Evolutionary conservation across 2,888 invertebrate genomes (phyloP), one percentile per base, ranked within the genome.

Genomic region (Caradrina clavipalpis): DNA sequence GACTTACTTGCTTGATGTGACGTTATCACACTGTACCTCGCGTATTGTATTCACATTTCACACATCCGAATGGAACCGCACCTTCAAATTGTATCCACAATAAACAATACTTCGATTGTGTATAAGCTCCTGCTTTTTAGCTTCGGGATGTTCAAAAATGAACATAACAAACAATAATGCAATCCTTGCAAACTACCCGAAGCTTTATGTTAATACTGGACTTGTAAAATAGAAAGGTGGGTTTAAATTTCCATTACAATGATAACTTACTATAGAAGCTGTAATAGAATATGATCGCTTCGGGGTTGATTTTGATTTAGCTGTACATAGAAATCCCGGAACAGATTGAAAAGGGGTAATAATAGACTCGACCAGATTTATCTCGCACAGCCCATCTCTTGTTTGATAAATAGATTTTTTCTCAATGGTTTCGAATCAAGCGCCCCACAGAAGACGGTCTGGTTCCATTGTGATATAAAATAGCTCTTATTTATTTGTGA

Each of bases 381-480:
- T 95, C 94, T 93, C 87, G 83, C 72, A 72, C 85, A 90, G 86
- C 93, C 93, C 93, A 95, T 95, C 95, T 92, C 88, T 88, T 88
- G 88, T 92, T 92, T 93, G 94, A 94, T 93, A 93, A 93, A 95
- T 93, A 93, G 88, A 88, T 91, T 94, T 95, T 93, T 94, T 93
- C 88, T 88, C 87, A 89, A 88, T 90, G 88, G 87, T 87, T 89
- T 88, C 87, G 89, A 91, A 92, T 92, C 91, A 90, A 90, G 88
- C 88, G 87, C 82, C 82, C 84, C 85, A 88, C 87, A 87, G 87
- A 87, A 88, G 89, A 87, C 85, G 89, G 88, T 87, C 87, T 90
- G 87, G 87, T 90, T 85, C 91, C 86, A 93, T 95, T 95, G 94
- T 95, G 85, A 90, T 90, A 93, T 92, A 90, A 92, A 94, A 94